Evolutionary conservation across 2,113 vertebrate species (phyloP).

Genomic region (Pelusios castaneus): DNA sequence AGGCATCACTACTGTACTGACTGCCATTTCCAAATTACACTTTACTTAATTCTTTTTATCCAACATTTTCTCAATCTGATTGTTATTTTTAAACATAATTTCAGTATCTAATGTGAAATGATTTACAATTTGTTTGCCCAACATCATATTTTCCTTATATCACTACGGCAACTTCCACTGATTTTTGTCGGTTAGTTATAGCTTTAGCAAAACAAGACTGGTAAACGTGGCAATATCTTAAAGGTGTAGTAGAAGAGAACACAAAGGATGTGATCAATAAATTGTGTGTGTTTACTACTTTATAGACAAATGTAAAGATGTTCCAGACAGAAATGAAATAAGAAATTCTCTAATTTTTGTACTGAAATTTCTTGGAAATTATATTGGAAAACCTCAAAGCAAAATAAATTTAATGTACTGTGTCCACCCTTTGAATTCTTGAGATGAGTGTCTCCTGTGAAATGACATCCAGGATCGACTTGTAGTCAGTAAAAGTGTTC

Average conservation of each 20-base stretch:
- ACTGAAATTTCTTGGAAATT: background rate
- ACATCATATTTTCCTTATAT: background rate
- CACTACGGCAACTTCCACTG: background rate
- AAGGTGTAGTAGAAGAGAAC: background rate
- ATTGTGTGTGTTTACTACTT: background rate
- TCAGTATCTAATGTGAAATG: background rate
- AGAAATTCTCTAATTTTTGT: background rate
- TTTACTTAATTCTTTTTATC: background rate
- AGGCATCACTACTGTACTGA: background rate
- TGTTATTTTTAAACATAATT: background rate
- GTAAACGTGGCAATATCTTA: background rate
- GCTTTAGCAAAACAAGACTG: background rate
- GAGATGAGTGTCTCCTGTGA: background rate
- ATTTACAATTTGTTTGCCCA: background rate
- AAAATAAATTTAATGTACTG: background rate
- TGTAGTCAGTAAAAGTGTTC: background rate
- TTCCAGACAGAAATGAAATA: background rate
- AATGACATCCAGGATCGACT: background rate
- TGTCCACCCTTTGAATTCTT: background rate
- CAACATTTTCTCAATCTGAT: background rate
- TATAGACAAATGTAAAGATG: background rate
- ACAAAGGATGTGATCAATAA: background rate
- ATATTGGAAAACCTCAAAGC: background rate
- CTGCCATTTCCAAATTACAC: background rate
- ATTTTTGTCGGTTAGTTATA: background rate